These are phyloP conservation scores for Lithobates pipiens DNA, from an alignment of 2,797 vertebrate species.

Conservation along the genomic window DNA sequence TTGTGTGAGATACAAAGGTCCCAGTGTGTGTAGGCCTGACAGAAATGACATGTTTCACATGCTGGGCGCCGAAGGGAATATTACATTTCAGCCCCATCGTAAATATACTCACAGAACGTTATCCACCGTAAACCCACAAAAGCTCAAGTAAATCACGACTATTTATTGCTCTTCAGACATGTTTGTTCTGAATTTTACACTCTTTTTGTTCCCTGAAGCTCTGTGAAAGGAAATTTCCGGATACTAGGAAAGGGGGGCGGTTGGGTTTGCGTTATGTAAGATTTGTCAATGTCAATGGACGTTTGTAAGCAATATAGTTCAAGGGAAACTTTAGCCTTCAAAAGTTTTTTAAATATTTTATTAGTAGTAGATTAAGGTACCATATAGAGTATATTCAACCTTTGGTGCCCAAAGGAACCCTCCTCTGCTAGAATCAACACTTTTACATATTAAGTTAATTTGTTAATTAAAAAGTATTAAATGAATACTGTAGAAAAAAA, in stretches of 20 bases:
- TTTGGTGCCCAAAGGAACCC: too few species aligned
- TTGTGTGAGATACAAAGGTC: constrained; percentile 61
- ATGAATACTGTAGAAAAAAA: too few species aligned
- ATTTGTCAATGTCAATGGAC: not conserved
- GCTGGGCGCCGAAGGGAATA: constrained; percentile 50
- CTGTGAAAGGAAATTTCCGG: not conserved
- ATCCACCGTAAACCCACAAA: constrained; percentile 48
- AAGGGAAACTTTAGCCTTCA: too few species aligned
- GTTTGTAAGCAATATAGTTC: too few species aligned
- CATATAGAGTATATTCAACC: too few species aligned
- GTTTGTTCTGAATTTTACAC: constrained; percentile 22
- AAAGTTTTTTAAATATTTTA: too few species aligned
- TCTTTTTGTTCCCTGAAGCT: not conserved
- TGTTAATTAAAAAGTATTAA: too few species aligned
- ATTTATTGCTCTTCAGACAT: constrained; percentile 49
- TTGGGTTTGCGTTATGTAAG: not conserved
- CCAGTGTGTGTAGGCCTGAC: constrained; percentile 51
- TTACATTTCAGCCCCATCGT: constrained; percentile 47
- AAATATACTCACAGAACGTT: constrained; percentile 47
- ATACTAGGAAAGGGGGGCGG: not conserved
- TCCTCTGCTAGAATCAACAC: too few species aligned
- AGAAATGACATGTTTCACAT: constrained; percentile 59
- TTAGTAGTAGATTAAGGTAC: too few species aligned
- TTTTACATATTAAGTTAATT: too few species aligned
- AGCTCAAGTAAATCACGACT: constrained; percentile 52